phyloP scores from a whole-genome alignment of 2,888 invertebrate genomes.

The Eumacrocentrus americanus region DNA sequence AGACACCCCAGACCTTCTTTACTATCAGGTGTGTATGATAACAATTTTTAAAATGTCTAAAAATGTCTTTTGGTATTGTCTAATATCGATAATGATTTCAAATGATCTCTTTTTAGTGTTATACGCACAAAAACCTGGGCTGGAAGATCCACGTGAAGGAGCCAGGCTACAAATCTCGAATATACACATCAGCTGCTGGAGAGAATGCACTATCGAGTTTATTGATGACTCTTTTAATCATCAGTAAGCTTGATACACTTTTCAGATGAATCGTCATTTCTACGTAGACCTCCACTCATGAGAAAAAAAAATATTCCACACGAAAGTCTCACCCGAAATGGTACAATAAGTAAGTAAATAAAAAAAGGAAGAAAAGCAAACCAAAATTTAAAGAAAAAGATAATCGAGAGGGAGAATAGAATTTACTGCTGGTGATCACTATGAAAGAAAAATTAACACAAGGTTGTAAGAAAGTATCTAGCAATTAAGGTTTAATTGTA shows the following conservation, averaged over 20 bases:
- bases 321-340: background rate
- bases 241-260: slow-evolving; percentile 30
- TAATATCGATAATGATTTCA: too few relatives aligned
- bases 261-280: slow-evolving; percentile 22
- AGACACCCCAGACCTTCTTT: slow-evolving; percentile 83
- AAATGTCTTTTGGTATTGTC: too few relatives aligned
- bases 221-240: slow-evolving; percentile 30
- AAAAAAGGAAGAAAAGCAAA: slow-evolving; percentile 5
- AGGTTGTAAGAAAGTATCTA: slow-evolving; percentile 61
- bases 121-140: slow-evolving; percentile 88
- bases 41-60: too few relatives aligned
- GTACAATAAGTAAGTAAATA: slow-evolving; percentile 8
- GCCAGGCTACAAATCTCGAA: slow-evolving; percentile 64
- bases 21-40: slow-evolving; percentile 86
- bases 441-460: slow-evolving; percentile 48
- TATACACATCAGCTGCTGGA: background rate
- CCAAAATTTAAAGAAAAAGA: slow-evolving; percentile 1
- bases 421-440: slow-evolving; percentile 19
- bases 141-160: slow-evolving; percentile 92
- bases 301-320: slow-evolving; percentile 27
- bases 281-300: background rate
- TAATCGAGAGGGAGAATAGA: slow-evolving; percentile 6
- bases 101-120: slow-evolving; percentile 82
- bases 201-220: background rate
- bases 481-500: slow-evolving; percentile 48